Evolutionary conservation across 1,140 invertebrate genomes (phyloP).

Genomic region (Parapsyche elsis): DNA sequence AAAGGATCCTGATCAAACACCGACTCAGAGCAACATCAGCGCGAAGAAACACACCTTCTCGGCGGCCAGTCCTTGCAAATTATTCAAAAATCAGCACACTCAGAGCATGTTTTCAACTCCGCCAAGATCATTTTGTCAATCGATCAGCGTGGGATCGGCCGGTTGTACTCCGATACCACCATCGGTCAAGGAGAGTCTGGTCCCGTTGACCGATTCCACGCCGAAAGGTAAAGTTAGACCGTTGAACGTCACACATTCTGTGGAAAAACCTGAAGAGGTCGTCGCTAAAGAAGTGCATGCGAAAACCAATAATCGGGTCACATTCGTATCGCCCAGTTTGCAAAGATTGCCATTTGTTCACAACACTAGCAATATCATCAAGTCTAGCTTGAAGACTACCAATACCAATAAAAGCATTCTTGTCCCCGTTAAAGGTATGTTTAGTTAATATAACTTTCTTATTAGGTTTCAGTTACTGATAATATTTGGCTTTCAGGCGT

Average conservation of each 20-base stretch:
- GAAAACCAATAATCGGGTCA: neutral
- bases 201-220: slow-evolving; percentile 17
- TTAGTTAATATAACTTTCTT: neutral
- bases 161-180: slow-evolving; percentile 60
- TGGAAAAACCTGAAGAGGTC: slow-evolving; percentile 57
- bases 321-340: neutral
- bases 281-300: neutral
- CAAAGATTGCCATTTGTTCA: neutral
- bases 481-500: neutral
- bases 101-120: slow-evolving; percentile 56
- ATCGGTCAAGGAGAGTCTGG: neutral
- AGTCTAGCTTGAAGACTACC: neutral
- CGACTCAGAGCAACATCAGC: neutral
- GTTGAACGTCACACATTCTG: slow-evolving; percentile 62
- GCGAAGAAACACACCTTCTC: slow-evolving; percentile 40
- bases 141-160: slow-evolving; percentile 60
- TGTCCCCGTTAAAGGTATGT: neutral
- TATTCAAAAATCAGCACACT: slow-evolving; percentile 37
- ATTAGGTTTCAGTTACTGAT: no score
- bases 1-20: no score
- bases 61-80: slow-evolving; percentile 50
- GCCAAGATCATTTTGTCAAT: slow-evolving; percentile 50
- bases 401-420: neutral
- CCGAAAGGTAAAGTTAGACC: slow-evolving; percentile 56
- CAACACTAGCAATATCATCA: slow-evolving; percentile 1